Evolutionary conservation across 2,888 invertebrate species (phyloP).

Genomic region (Agrochola lychnidis): DNA sequence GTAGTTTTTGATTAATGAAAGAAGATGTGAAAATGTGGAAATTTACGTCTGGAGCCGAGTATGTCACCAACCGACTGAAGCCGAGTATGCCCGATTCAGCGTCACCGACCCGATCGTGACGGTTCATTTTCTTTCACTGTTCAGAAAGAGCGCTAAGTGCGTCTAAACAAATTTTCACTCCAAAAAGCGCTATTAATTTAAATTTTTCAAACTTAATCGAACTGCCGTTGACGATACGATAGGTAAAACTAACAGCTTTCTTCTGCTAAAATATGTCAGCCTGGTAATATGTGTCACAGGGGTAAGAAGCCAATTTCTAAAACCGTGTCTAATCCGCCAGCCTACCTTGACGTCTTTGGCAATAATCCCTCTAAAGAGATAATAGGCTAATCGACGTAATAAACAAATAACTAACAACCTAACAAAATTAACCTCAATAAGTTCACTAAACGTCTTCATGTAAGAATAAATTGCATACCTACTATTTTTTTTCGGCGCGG

Average conservation of each 20-base stretch:
- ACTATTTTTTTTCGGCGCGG: slow-evolving; percentile 41
- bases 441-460: slow-evolving; percentile 36
- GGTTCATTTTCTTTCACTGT: not conserved
- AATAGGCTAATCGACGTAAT: not conserved
- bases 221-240: not conserved
- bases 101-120: not conserved
- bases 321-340: slow-evolving; percentile 20
- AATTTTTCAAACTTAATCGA: not conserved
- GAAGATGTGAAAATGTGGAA: not conserved
- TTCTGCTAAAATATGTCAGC: not conserved
- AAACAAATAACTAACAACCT: not conserved
- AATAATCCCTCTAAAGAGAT: slow-evolving; percentile 17
- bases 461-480: slow-evolving; percentile 48
- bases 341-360: not conserved
- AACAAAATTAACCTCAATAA: slow-evolving; percentile 35
- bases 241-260: not conserved
- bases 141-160: not conserved
- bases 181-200: not conserved
- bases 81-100: not conserved
- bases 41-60: too few relatives aligned
- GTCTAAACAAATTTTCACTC: not conserved
- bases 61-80: not conserved
- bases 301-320: slow-evolving; percentile 2
- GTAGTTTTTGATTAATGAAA: not conserved
- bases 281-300: not conserved